phyloP scores from a whole-genome alignment of 2,888 invertebrate genomes.

The Loripinus fragilis region DNA sequence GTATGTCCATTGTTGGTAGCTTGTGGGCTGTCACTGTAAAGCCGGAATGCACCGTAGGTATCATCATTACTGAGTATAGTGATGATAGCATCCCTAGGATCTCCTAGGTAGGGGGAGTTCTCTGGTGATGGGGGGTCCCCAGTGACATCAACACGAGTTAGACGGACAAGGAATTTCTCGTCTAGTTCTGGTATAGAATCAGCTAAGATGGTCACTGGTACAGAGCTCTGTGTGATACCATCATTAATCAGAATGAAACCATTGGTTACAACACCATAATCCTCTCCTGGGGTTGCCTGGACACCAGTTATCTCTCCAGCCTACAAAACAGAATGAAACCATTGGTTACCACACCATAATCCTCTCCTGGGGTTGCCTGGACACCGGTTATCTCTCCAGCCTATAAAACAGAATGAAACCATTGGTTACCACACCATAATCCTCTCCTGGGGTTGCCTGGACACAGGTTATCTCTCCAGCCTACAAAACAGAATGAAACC shows the following conservation, averaged over 20 bases:
- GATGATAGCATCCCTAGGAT: conserved; percentile 64
- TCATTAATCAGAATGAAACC: conserved; percentile 70
- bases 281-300: conserved; percentile 73
- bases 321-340: too few relatives aligned
- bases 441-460: too few relatives aligned
- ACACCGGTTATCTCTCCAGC: too few relatives aligned
- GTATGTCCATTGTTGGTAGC: conserved; percentile 65
- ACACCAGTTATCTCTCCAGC: conserved; percentile 64
- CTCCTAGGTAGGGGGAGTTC: conserved; percentile 74
- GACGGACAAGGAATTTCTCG: conserved; percentile 73
- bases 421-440: too few relatives aligned
- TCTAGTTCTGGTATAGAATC: conserved; percentile 79
- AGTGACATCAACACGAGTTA: conserved; percentile 71
- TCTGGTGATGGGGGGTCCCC: conserved; percentile 61
- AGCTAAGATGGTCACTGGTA: conserved; percentile 74
- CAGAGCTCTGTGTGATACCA: conserved; percentile 66
- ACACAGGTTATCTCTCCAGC: too few relatives aligned
- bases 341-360: too few relatives aligned
- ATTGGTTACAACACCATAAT: conserved; percentile 71
- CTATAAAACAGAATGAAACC: too few relatives aligned
- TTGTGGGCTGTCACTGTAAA: conserved; percentile 76
- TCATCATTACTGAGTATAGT: conserved; percentile 78
- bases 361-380: too few relatives aligned
- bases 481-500: too few relatives aligned
- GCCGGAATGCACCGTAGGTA: conserved; percentile 79